Percentiles rank a stretch among this genome's conserved stretches.
Evolutionary conservation across 1,140 invertebrate genomes (phyloP).

Genomic region (Homalodisca vitripennis): DNA sequence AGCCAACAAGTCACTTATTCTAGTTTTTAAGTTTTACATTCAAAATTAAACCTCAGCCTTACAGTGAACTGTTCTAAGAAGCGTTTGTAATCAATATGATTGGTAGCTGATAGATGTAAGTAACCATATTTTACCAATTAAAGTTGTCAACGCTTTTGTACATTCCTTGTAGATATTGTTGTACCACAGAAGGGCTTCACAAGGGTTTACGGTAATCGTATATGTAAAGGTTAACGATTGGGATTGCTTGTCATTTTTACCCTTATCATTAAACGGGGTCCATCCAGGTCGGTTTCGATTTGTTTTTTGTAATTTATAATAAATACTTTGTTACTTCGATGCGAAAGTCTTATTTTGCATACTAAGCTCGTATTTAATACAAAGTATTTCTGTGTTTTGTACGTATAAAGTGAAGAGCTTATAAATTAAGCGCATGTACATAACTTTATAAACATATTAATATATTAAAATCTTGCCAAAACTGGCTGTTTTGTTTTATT

Average conservation of each 20-base stretch:
- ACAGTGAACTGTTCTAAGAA: no score
- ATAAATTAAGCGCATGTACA: conserved; percentile 19
- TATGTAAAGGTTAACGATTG: not conserved
- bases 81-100: conserved; percentile 1
- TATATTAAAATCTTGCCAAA: conserved; percentile 25
- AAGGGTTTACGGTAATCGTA: not conserved
- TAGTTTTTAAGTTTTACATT: no score
- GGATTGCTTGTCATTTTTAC: not conserved
- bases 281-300: not conserved
- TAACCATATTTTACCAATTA: not conserved
- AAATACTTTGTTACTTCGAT: conserved; percentile 9
- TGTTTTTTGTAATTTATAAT: conserved; percentile 10
- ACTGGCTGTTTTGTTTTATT: no score
- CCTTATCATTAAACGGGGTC: not conserved
- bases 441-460: conserved; percentile 23
- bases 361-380: conserved; percentile 15
- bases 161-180: conserved; percentile 5
- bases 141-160: conserved; percentile 20
- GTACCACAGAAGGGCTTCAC: not conserved
- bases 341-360: not conserved
- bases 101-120: not conserved
- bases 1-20: no score
- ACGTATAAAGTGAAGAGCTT: conserved; percentile 15
- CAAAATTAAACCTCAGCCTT: no score
- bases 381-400: conserved; percentile 22